A percentile compares a stretch with the other conserved stretches of the same genome.
Conservation (phyloP, 2,113 vertebrate genomes). For the Potamarius usumacintae region DNA sequence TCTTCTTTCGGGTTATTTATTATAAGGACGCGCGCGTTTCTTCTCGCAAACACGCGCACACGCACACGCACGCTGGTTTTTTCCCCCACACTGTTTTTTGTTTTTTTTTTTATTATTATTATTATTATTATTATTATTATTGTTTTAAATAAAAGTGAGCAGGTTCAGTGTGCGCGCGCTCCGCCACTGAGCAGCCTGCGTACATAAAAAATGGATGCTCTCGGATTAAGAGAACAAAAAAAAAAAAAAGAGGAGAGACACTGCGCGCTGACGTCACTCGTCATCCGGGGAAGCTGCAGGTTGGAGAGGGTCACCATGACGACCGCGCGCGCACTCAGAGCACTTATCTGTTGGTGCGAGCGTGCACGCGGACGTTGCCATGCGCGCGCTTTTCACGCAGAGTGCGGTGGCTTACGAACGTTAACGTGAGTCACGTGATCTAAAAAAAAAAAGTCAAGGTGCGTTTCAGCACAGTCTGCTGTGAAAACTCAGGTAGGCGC, state of each 20-base stretch:
- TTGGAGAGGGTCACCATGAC: conserved; percentile 65
- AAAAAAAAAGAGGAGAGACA: conserved; percentile 65
- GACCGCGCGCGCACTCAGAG: neutral
- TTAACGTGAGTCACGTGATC: no score
- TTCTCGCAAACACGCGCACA: neutral
- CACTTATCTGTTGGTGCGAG: neutral
- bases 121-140: neutral
- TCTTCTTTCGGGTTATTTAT: conserved; percentile 3
- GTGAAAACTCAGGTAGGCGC: no score
- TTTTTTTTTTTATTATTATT: neutral
- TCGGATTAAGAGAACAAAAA: conserved; percentile 58
- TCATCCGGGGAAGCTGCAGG: conserved; percentile 67
- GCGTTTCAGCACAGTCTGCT: no score
- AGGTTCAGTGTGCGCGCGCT: conserved; percentile 29
- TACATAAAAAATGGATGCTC: conserved; percentile 29
- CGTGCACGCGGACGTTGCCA: neutral
- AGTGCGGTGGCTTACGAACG: neutral
- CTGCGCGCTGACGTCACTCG: conserved; percentile 78
- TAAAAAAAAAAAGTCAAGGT: no score
- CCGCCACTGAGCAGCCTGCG: conserved; percentile 62
- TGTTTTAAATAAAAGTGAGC: neutral
- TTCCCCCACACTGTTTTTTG: neutral
- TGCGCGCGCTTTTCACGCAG: neutral
- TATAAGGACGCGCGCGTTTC: conserved; percentile 20
- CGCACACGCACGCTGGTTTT: neutral